Evolutionary conservation across 1,140 invertebrate genomes (phyloP).

Genomic region (Drosophila auraria): DNA sequence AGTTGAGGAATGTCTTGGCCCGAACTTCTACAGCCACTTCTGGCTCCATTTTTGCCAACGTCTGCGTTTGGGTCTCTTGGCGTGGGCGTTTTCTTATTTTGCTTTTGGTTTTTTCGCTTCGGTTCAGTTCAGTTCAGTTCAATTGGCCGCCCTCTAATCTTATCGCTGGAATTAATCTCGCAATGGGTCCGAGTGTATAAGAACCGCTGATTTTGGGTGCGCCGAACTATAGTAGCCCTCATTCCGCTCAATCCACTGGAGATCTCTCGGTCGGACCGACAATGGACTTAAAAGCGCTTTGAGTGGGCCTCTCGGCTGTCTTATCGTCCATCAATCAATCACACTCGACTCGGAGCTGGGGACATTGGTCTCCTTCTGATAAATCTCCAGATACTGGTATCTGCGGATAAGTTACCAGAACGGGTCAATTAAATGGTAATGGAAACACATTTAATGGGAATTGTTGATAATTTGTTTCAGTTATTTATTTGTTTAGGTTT

Average conservation of each 20-base stretch:
- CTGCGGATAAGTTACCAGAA: slow-evolving; percentile 4
- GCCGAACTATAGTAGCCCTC: slow-evolving; percentile 22
- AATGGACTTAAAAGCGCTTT: slow-evolving; percentile 9
- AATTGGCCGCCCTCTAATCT: slow-evolving; percentile 69
- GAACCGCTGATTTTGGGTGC: slow-evolving; percentile 38
- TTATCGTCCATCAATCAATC: slow-evolving; percentile 73
- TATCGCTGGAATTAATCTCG: slow-evolving; percentile 66
- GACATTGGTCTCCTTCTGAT: slow-evolving; percentile 45
- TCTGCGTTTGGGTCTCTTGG: slow-evolving; percentile 14
- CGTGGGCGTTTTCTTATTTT: slow-evolving; percentile 31
- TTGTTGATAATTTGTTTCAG: slow-evolving; percentile 60
- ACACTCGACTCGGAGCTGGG: slow-evolving; percentile 50
- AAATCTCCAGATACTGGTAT: neutral
- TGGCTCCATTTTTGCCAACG: slow-evolving; percentile 19
- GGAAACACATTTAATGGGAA: slow-evolving; percentile 61
- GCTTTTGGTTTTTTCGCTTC: slow-evolving; percentile 21
- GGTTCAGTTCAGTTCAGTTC: slow-evolving; percentile 44
- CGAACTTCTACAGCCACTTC: slow-evolving; percentile 19
- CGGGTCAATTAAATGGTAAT: slow-evolving; percentile 68
- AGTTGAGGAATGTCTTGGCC: slow-evolving; percentile 21
- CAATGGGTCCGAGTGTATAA: slow-evolving; percentile 17
- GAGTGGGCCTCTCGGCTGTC: slow-evolving; percentile 38
- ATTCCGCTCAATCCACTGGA: neutral
- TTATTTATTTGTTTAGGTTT: slow-evolving; percentile 31
- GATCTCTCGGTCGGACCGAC: neutral